These are phyloP conservation scores for Sweltsa coloradensis DNA, from an alignment of 1,140 invertebrate genomes.

Conservation along the genomic window DNA sequence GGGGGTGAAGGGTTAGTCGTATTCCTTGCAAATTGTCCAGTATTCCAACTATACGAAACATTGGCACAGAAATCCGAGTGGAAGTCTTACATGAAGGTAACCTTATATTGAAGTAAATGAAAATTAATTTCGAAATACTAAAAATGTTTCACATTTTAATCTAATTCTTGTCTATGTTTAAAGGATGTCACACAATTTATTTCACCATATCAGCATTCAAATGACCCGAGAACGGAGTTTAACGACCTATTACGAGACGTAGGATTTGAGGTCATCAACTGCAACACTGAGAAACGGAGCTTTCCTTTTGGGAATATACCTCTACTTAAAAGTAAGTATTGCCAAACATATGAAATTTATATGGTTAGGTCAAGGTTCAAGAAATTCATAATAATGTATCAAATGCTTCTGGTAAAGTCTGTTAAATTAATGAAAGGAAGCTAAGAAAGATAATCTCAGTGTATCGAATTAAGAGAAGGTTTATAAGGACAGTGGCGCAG, in stretches of 20 bases:
- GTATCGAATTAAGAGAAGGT: no score
- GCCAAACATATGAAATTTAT: no score
- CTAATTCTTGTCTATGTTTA: neutral
- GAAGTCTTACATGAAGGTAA: constrained; percentile 47
- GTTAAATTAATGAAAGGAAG: no score
- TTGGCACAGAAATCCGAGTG: constrained; percentile 45
- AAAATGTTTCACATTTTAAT: neutral
- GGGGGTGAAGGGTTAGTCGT: constrained; percentile 55
- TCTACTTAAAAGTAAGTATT: no score
- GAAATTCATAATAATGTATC: no score
- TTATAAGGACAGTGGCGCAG: no score
- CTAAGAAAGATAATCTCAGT: no score
- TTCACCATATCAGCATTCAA: neutral
- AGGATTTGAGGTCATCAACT: neutral
- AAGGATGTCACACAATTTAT: constrained; percentile 2
- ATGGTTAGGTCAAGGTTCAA: no score
- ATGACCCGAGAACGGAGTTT: neutral
- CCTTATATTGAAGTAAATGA: constrained; percentile 23
- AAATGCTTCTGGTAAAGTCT: no score
- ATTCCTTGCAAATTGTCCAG: constrained; percentile 54
- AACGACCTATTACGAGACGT: neutral
- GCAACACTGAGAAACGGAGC: no score
- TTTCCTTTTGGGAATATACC: no score
- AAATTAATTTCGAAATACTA: constrained; percentile 24
- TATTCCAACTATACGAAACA: constrained; percentile 54